These are phyloP conservation scores for Zalophus californianus DNA, from an alignment of 2,797 vertebrate genomes.

Conservation along the genomic window DNA sequence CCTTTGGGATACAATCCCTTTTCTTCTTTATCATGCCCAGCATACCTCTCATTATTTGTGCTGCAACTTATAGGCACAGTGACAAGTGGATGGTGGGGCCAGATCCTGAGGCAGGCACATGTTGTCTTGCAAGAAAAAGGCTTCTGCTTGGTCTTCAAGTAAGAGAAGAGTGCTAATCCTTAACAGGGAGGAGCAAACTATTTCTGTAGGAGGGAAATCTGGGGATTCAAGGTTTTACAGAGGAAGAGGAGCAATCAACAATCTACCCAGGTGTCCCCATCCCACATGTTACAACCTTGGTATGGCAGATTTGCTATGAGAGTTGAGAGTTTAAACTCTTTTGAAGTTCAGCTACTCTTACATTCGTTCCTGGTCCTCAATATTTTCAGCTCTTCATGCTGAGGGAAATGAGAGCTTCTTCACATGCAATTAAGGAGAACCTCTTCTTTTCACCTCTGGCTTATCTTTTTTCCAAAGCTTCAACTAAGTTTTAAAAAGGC, in stretches of 20 bases:
- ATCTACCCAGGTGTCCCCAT: not conserved
- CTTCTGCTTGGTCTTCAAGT: not conserved
- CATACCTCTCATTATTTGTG: not conserved
- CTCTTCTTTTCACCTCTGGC: not conserved
- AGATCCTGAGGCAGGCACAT: not conserved
- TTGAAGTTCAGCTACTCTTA: not conserved
- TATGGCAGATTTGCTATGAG: not conserved
- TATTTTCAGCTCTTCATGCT: not conserved
- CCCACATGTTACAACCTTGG: not conserved
- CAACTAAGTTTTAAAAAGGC: conserved; percentile 15
- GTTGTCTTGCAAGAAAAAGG: not conserved
- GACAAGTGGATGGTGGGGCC: not conserved
- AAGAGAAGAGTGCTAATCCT: not conserved
- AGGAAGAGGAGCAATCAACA: not conserved
- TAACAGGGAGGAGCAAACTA: not conserved
- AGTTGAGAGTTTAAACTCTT: not conserved
- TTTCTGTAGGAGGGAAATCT: not conserved
- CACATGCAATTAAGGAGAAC: not conserved
- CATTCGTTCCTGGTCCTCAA: not conserved
- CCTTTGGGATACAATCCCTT: not conserved
- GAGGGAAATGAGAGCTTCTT: not conserved
- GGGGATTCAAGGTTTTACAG: not conserved
- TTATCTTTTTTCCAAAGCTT: not conserved
- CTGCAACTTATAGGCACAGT: not conserved
- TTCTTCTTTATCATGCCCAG: not conserved